These are phyloP conservation scores for Ammodytes marinus DNA, from an alignment of 2,113 vertebrate species.

Conservation along the genomic window DNA sequence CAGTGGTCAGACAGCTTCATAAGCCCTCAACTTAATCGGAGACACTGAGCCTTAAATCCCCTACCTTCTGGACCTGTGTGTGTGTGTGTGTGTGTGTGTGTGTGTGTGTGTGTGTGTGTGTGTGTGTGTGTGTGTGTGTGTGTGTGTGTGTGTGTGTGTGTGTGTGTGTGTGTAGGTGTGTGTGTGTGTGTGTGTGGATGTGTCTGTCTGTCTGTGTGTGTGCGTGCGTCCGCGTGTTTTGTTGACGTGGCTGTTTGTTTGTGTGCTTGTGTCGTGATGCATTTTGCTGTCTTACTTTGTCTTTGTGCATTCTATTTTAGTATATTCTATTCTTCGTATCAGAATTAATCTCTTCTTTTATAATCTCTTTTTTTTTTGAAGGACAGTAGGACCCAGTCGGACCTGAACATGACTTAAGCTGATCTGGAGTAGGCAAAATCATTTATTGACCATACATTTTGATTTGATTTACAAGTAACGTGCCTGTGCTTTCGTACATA, in stretches of 20 bases:
- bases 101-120: background rate
- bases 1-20: constrained; percentile 50
- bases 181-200: constrained; percentile 24
- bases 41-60: constrained; percentile 69
- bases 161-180: constrained; percentile 7
- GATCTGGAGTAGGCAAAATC: background rate
- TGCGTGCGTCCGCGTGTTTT: background rate
- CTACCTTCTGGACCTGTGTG: constrained; percentile 55
- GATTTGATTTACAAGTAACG: background rate
- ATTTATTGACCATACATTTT: background rate
- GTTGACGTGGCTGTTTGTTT: constrained; percentile 5
- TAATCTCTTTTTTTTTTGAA: constrained; percentile 1
- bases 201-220: constrained; percentile 22
- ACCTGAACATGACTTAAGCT: background rate
- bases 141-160: background rate
- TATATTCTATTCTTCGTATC: background rate
- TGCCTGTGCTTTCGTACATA: no score
- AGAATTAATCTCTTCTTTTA: background rate
- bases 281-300: background rate
- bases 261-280: constrained; percentile 4
- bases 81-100: constrained; percentile 24
- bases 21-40: constrained; percentile 67
- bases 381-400: background rate
- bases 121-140: background rate
- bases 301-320: background rate